These are phyloP conservation scores for Pithecia hirsuta DNA, from an alignment of 2,797 vertebrate species.

Conservation along the genomic window DNA sequence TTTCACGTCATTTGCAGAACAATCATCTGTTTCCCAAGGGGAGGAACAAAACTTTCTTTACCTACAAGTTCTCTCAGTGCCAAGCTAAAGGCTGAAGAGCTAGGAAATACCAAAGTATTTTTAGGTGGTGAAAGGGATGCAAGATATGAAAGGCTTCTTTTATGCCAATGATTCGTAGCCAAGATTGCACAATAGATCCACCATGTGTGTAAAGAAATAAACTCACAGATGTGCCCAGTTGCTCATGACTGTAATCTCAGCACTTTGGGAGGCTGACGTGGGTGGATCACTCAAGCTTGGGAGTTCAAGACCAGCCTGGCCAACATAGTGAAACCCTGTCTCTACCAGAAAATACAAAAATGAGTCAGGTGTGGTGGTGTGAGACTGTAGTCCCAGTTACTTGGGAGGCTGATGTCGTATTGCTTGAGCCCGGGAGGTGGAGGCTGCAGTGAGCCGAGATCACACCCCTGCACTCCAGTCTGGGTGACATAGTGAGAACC, in stretches of 20 bases:
- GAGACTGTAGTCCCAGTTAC: neutral
- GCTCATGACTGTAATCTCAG: neutral
- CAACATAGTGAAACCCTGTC: neutral
- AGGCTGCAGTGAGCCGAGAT: neutral
- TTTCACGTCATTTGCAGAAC: neutral
- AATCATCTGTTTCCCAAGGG: neutral
- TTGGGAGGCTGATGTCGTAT: neutral
- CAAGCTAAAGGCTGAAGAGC: neutral
- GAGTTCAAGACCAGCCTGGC: neutral
- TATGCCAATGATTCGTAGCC: neutral
- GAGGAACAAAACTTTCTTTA: neutral
- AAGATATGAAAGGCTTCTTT: neutral
- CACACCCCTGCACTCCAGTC: neutral
- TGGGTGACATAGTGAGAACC: neutral
- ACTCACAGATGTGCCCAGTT: neutral
- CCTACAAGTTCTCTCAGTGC: neutral
- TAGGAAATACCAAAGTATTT: neutral
- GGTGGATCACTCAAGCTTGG: neutral
- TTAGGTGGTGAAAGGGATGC: neutral
- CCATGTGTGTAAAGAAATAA: neutral
- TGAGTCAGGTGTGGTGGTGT: neutral
- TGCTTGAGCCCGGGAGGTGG: neutral
- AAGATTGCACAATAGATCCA: neutral
- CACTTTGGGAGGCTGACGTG: neutral
- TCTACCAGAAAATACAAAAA: neutral